Percentiles rank a stretch among this genome's conserved stretches.
Conservation (phyloP, 1,140 invertebrate species). For the Orius insidiosus region DNA sequence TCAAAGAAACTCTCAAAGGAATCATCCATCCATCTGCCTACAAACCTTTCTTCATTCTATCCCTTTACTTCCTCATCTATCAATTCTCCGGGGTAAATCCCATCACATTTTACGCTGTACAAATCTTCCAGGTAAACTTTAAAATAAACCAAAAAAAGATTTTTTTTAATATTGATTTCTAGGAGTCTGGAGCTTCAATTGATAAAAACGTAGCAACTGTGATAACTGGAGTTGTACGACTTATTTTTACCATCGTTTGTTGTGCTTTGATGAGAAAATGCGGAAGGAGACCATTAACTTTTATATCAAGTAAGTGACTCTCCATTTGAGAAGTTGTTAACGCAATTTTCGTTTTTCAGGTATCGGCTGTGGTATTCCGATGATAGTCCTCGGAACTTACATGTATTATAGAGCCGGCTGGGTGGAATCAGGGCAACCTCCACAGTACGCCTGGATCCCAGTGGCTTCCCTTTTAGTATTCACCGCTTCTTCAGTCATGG, state of each 20-base stretch:
- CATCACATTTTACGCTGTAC: slow-evolving; percentile 60
- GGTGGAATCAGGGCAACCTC: slow-evolving; percentile 21
- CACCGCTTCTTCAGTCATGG: slow-evolving; percentile 42
- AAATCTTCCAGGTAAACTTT: slow-evolving; percentile 52
- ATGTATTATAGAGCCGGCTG: slow-evolving; percentile 30
- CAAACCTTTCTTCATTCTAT: slow-evolving; percentile 43
- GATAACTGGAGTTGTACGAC: slow-evolving; percentile 42
- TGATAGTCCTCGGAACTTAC: slow-evolving; percentile 40
- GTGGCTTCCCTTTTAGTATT: slow-evolving; percentile 41
- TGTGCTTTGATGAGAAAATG: slow-evolving; percentile 40
- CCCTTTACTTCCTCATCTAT: slow-evolving; percentile 51
- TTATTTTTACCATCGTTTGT: slow-evolving; percentile 40
- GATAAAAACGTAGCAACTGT: slow-evolving; percentile 46
- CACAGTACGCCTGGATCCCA: slow-evolving; percentile 39
- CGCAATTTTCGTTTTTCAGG: slow-evolving; percentile 24
- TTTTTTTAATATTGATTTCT: slow-evolving; percentile 20
- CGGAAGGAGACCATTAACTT: slow-evolving; percentile 46
- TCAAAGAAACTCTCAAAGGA: slow-evolving; percentile 33
- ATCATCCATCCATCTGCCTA: slow-evolving; percentile 39
- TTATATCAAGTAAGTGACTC: slow-evolving; percentile 37
- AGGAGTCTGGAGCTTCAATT: slow-evolving; percentile 38
- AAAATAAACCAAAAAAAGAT: slow-evolving; percentile 1
- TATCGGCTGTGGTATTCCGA: slow-evolving; percentile 42
- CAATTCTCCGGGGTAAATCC: slow-evolving; percentile 59
- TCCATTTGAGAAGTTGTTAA: background rate